Base-by-base conservation (phyloP, 2,113 vertebrate genomes). In the Lepisosteus oculatus region DNA sequence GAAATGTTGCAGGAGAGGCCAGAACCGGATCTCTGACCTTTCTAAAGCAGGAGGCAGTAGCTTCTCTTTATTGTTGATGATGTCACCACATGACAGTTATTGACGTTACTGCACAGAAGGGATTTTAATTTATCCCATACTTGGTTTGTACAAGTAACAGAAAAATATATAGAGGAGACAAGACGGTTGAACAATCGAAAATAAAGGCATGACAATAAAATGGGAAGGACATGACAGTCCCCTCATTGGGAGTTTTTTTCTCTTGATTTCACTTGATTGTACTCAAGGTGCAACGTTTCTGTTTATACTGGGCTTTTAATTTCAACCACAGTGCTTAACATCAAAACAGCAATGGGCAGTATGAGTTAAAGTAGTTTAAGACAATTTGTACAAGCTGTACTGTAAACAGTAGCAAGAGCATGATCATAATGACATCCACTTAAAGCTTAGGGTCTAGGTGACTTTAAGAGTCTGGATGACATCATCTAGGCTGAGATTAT, bases 401-500 rank as follows among this genome's bases (percentile, higher is more conserved):
- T 68, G 45, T 68, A 68, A 68, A 68, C 66, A 68, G 11, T 41
- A 55, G 12, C 15, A 59, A 4, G 7, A 6, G 14, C 7, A 43
- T 45, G 64, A 43, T 66, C 64, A 41, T 45, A 51, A 9, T 55
- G 51, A 17, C 45, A 41, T 13, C 1, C 56, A 13, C 3, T 59
- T 59, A 6, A 14, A 11, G 4, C 8, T 55, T 8, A 41, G 15
- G 66, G 45, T 15, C 41, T 63, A 15, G 61, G 61, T 65, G 47
- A 55, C 12, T 54, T 62, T 61, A 61, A 15, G 3, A 47, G 13
- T 54, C 61, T 64, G 44, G 2, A 71, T 63, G 57, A 61, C 43
- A 67, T 67, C 65, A 67, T 54, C 14, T 54, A 51, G 45, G 51
- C 44, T 67, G 65, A 67, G 65, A 67, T 67, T 67, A 54, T 17